Evolutionary conservation across 2,113 vertebrate genomes (phyloP).

Genomic region (Mirounga angustirostris): DNA sequence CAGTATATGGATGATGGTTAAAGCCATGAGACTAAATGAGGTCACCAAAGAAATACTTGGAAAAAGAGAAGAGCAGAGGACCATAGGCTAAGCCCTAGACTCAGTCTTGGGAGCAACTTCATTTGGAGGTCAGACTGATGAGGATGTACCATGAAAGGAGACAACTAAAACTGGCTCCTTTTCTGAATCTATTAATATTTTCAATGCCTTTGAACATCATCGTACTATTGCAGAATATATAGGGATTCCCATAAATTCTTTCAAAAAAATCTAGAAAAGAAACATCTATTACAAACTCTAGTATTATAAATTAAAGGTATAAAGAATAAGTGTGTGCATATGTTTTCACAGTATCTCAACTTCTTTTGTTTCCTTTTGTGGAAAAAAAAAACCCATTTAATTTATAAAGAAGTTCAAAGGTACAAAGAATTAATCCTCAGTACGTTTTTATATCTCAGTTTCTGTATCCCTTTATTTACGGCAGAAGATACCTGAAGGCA

Average conservation of each 20-base stretch:
- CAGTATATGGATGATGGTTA: background rate
- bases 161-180: background rate
- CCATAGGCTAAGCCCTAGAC: background rate
- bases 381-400: conserved; percentile 48
- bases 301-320: background rate
- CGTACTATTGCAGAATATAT: background rate
- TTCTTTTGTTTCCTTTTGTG: background rate
- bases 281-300: background rate
- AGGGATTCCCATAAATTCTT: background rate
- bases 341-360: background rate
- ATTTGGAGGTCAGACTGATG: background rate
- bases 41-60: background rate
- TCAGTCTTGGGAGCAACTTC: background rate
- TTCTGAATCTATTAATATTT: background rate
- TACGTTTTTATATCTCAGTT: background rate
- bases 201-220: background rate
- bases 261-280: conserved; percentile 46
- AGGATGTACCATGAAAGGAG: background rate
- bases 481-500: conserved; percentile 55
- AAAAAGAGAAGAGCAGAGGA: background rate
- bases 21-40: background rate
- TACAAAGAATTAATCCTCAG: conserved; percentile 23
- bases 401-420: conserved; percentile 32
- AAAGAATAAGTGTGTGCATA: background rate
- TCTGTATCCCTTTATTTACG: conserved; percentile 35